Percentiles rank a stretch among this genome's conserved stretches.
phyloP scores from a whole-genome alignment of 2,797 vertebrate species.

The Eospalax fontanierii region DNA sequence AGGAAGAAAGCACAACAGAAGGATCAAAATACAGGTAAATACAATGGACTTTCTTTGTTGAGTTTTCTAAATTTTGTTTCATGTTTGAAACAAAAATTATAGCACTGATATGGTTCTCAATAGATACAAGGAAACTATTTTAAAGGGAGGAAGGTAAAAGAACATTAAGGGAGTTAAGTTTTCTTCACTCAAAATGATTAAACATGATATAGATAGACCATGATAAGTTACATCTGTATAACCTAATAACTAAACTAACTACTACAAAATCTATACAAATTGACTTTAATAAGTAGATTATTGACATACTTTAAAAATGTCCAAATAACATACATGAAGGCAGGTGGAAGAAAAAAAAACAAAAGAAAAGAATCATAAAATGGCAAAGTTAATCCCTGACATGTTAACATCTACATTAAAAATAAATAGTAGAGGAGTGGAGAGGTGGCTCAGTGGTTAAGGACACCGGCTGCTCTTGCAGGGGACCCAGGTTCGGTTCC shows the following conservation, averaged over 20 bases:
- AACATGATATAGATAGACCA: slow-evolving; percentile 6
- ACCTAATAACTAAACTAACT: slow-evolving; percentile 50
- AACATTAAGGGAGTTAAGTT: slow-evolving; percentile 12
- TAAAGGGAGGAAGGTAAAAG: slow-evolving; percentile 34
- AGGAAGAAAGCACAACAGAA: slow-evolving; percentile 51
- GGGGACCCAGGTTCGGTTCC: too few species aligned
- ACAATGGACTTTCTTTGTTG: slow-evolving; percentile 8
- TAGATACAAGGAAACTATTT: slow-evolving; percentile 6
- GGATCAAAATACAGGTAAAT: slow-evolving; percentile 39
- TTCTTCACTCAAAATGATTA: slow-evolving; percentile 41
- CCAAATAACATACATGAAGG: slow-evolving; percentile 30
- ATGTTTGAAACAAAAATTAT: slow-evolving; percentile 50
- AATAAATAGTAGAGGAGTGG: not conserved
- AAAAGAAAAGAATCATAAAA: slow-evolving; percentile 40
- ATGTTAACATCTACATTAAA: slow-evolving; percentile 56
- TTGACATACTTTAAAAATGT: slow-evolving; percentile 21
- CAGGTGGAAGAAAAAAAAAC: slow-evolving; percentile 47
- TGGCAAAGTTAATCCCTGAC: slow-evolving; percentile 1
- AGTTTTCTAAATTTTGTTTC: slow-evolving; percentile 42
- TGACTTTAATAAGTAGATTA: slow-evolving; percentile 6
- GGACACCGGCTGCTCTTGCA: too few species aligned
- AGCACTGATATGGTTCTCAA: slow-evolving; percentile 36
- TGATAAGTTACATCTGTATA: slow-evolving; percentile 37
- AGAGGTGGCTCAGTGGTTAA: too few species aligned
- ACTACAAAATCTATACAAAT: slow-evolving; percentile 53